These are phyloP conservation scores for Syrrhaptes paradoxus DNA, from an alignment of 2,113 vertebrate genomes.

Conservation along the genomic window DNA sequence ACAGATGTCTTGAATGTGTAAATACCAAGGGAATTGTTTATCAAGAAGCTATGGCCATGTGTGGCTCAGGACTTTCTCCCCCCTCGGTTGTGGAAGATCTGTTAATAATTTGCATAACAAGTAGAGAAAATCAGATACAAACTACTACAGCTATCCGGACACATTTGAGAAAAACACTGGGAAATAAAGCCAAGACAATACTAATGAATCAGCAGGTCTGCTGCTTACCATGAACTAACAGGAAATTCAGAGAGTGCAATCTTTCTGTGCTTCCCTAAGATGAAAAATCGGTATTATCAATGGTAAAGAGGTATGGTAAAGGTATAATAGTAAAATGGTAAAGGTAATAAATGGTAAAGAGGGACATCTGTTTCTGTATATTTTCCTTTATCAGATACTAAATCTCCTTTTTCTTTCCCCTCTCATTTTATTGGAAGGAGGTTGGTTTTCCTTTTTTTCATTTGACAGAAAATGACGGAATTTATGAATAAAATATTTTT, in stretches of 20 bases:
- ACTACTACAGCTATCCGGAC: background rate
- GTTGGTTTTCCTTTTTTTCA: background rate
- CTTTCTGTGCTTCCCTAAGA: background rate
- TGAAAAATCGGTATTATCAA: background rate
- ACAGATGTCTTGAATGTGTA: background rate
- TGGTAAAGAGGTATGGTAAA: background rate
- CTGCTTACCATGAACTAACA: background rate
- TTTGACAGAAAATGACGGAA: background rate
- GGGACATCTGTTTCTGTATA: background rate
- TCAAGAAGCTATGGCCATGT: background rate
- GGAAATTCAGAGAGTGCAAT: background rate
- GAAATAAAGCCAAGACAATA: background rate
- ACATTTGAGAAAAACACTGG: background rate
- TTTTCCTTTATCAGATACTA: background rate
- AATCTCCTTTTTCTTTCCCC: background rate
- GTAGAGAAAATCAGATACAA: background rate
- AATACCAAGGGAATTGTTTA: background rate
- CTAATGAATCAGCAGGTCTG: background rate
- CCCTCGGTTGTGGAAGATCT: background rate
- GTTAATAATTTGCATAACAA: slow-evolving; percentile 13
- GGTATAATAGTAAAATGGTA: no score
- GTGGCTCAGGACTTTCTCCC: background rate
- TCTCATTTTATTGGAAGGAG: background rate
- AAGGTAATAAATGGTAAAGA: background rate
- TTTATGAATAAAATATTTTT: background rate